Evolutionary conservation across 2,797 vertebrate species (phyloP).

Genomic region (Mormyrops boulengeri): DNA sequence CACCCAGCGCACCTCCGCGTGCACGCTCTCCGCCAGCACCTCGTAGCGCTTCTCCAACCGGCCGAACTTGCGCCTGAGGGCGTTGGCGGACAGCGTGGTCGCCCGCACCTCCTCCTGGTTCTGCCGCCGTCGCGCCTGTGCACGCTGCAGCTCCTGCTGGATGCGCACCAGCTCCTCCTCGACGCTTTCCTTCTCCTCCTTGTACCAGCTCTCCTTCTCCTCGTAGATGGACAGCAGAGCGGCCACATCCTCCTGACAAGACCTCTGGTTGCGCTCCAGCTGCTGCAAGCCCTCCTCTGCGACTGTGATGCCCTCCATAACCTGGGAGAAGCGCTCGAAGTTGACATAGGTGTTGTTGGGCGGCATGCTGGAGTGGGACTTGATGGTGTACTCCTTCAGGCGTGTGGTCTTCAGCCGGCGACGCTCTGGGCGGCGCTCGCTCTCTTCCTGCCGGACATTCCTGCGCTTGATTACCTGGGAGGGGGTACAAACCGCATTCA

Average conservation of each 20-base stretch:
- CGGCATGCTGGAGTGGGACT: slow-evolving; percentile 98
- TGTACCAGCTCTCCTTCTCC: slow-evolving; percentile 93
- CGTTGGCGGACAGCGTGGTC: slow-evolving; percentile 70
- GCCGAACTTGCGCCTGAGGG: slow-evolving; percentile 79
- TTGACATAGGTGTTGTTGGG: slow-evolving; percentile 98
- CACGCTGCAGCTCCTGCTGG: slow-evolving; percentile 80
- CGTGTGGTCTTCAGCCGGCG: slow-evolving; percentile 90
- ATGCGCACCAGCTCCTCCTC: slow-evolving; percentile 77
- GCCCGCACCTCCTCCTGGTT: slow-evolving; percentile 78
- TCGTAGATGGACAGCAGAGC: slow-evolving; percentile 87
- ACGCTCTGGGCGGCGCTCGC: slow-evolving; percentile 77
- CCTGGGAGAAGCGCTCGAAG: slow-evolving; percentile 94
- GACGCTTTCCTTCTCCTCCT: slow-evolving; percentile 87
- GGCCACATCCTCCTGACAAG: slow-evolving; percentile 82
- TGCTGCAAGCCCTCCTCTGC: slow-evolving; percentile 83
- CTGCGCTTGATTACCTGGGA: slow-evolving; percentile 86
- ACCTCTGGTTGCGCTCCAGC: slow-evolving; percentile 79
- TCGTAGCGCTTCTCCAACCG: slow-evolving; percentile 90
- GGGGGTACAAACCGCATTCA: background rate
- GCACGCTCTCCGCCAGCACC: slow-evolving; percentile 80
- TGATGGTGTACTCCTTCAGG: slow-evolving; percentile 97
- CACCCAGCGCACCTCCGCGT: slow-evolving; percentile 84
- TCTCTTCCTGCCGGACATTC: slow-evolving; percentile 84
- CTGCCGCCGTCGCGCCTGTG: slow-evolving; percentile 77
- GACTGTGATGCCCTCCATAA: slow-evolving; percentile 83